phyloP scores from a whole-genome alignment of 2,797 vertebrate genomes.

The Epinephelus coioides region DNA sequence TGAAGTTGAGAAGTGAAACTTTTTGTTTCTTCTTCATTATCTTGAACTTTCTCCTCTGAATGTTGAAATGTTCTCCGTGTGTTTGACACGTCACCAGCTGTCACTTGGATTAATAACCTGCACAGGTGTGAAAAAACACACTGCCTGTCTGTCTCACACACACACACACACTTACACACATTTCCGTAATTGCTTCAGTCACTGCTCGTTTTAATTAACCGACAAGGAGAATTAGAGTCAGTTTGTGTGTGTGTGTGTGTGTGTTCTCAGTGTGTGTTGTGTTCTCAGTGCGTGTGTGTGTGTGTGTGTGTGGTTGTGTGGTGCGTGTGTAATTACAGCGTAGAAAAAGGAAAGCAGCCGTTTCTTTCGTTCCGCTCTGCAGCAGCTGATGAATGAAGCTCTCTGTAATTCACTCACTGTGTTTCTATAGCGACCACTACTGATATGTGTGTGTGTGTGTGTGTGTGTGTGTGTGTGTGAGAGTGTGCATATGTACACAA shows the following conservation, averaged over 20 bases:
- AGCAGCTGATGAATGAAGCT: slow-evolving; percentile 53
- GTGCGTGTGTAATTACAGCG: slow-evolving; percentile 18
- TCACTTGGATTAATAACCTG: neutral
- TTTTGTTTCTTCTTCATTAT: too few species aligned
- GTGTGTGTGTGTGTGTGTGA: neutral
- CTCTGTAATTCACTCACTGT: slow-evolving; percentile 17
- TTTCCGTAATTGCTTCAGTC: slow-evolving; percentile 7
- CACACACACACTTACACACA: neutral
- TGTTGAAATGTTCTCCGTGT: too few species aligned
- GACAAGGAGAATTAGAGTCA: slow-evolving; percentile 51
- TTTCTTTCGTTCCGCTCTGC: slow-evolving; percentile 40
- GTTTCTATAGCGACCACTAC: neutral
- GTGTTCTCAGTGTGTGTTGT: slow-evolving; percentile 5
- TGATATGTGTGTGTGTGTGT: neutral
- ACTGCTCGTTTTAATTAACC: slow-evolving; percentile 47
- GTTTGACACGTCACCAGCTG: neutral
- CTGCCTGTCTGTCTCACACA: neutral
- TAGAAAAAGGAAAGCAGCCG: slow-evolving; percentile 26
- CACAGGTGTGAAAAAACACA: slow-evolving; percentile 5
- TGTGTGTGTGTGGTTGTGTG: slow-evolving; percentile 37
- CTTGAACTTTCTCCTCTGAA: too few species aligned
- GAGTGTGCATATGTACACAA: too few species aligned
- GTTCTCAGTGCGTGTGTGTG: neutral
- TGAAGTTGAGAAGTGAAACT: too few species aligned
- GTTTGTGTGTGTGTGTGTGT: slow-evolving; percentile 9